A percentile compares a stretch with the other conserved stretches of the same genome.
Evolutionary conservation across 2,113 vertebrate species (phyloP).

Genomic region (Chlamydotis undulata): DNA sequence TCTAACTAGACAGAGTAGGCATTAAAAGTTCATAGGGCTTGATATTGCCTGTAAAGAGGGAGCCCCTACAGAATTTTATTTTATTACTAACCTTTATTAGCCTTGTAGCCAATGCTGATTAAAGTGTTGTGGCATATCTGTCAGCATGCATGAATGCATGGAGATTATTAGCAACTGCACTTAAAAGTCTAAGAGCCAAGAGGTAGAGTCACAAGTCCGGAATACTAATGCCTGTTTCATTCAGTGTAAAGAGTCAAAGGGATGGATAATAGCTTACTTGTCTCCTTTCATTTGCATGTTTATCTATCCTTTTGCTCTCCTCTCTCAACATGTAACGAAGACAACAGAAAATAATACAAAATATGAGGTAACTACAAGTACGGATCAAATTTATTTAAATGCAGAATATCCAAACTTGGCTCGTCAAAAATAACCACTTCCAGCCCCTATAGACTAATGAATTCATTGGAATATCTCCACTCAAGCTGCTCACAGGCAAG

Average conservation of each 20-base stretch:
- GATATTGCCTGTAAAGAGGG: slow-evolving; percentile 71
- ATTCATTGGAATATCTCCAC: neutral
- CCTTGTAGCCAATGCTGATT: slow-evolving; percentile 69
- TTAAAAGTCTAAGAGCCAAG: slow-evolving; percentile 71
- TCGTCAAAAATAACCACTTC: neutral
- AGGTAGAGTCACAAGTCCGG: slow-evolving; percentile 49
- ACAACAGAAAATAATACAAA: slow-evolving; percentile 28
- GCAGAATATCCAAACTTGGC: neutral
- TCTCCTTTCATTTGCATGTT: slow-evolving; percentile 36
- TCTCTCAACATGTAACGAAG: neutral
- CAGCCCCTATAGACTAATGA: neutral
- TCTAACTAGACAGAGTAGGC: slow-evolving; percentile 73
- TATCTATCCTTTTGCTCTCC: slow-evolving; percentile 21
- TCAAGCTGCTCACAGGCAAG: neutral
- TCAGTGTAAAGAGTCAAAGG: neutral
- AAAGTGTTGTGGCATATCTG: slow-evolving; percentile 69
- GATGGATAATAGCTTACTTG: neutral
- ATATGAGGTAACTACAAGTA: neutral
- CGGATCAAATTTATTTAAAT: neutral
- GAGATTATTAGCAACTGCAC: slow-evolving; percentile 75
- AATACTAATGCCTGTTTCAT: slow-evolving; percentile 67
- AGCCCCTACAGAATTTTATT: slow-evolving; percentile 72
- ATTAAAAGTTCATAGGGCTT: slow-evolving; percentile 78
- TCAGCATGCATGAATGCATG: slow-evolving; percentile 64
- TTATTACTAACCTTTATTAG: slow-evolving; percentile 78